Evolutionary conservation across 1,140 invertebrate genomes (phyloP).

Genomic region (Uloborus diversus): DNA sequence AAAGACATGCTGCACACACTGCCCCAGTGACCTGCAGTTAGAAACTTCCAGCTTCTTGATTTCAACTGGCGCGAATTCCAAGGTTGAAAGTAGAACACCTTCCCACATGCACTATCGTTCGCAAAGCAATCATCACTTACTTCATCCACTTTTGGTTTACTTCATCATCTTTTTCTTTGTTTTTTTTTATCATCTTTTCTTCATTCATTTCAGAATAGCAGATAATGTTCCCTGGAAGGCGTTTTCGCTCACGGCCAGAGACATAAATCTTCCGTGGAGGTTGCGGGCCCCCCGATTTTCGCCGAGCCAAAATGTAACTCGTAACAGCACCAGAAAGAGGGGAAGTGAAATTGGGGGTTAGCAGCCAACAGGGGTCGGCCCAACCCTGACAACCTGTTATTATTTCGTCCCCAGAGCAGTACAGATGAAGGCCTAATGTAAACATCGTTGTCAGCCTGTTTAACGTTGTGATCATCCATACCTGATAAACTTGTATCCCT

Average conservation of each 20-base stretch:
- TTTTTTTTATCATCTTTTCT: not conserved
- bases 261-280: constrained; percentile 33
- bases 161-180: not conserved
- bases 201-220: not conserved
- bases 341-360: not conserved
- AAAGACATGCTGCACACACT: no score
- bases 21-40: no score
- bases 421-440: constrained; percentile 49
- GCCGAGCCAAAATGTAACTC: not conserved
- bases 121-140: not conserved
- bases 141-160: no score
- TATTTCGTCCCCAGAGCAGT: constrained; percentile 16
- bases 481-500: constrained; percentile 48
- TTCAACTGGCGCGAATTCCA: no score
- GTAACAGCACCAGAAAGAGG: not conserved
- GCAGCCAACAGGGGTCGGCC: constrained; percentile 19
- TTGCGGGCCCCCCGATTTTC: not conserved
- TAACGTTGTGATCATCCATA: constrained; percentile 42
- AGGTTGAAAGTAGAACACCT: no score
- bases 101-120: not conserved
- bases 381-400: constrained; percentile 44
- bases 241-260: constrained; percentile 34
- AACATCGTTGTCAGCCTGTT: constrained; percentile 50
- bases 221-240: constrained; percentile 49
- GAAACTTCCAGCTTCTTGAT: no score